A percentile compares a stretch with the other conserved stretches of the same genome.
phyloP scores from a whole-genome alignment of 2,797 vertebrate species.

The Falco novaeseelandiae region DNA sequence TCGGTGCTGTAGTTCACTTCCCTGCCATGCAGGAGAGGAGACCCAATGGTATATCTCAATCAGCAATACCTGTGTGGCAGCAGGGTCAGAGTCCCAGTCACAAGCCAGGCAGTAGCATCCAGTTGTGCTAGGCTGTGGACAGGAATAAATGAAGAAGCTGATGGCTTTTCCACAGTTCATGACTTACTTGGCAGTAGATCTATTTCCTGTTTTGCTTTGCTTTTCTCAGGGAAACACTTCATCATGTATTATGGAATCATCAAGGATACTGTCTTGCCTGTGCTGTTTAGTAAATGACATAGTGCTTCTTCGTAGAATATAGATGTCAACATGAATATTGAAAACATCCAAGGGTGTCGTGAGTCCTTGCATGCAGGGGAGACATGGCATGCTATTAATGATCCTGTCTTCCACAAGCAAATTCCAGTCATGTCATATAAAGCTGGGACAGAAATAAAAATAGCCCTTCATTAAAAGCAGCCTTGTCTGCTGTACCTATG shows the following conservation, averaged over 20 bases:
- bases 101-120: background rate
- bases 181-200: background rate
- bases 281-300: background rate
- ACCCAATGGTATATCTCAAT: background rate
- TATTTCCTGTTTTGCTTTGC: background rate
- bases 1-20: background rate
- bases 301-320: slow-evolving; percentile 9
- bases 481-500: background rate
- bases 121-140: background rate
- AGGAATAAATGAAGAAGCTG: background rate
- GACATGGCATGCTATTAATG: background rate
- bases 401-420: background rate
- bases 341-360: background rate
- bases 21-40: background rate
- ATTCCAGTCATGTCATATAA: slow-evolving; percentile 6
- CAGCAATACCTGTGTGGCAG: background rate
- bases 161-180: background rate
- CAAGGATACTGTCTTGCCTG: background rate
- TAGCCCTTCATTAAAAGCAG: slow-evolving; percentile 5
- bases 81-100: background rate
- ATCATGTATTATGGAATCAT: background rate
- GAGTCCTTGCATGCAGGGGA: background rate
- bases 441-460: slow-evolving; percentile 35
- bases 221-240: background rate
- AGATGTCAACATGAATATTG: slow-evolving; percentile 33